A percentile compares a stretch with the other conserved stretches of the same genome.
Evolutionary conservation across 2,888 invertebrate species (phyloP).

Genomic region (Orthosia gracilis): DNA sequence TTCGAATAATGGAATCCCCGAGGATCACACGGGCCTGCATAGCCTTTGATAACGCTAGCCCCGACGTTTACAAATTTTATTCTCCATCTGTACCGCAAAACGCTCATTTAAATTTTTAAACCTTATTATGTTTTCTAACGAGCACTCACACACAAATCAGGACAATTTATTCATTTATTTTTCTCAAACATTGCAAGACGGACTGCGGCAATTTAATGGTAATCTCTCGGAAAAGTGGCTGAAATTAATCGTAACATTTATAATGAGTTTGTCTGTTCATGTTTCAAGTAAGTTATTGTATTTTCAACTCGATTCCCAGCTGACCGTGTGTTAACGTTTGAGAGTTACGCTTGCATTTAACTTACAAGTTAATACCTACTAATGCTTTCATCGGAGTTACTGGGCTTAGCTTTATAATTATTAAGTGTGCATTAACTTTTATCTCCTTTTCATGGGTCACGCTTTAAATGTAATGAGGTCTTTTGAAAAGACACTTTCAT

Average conservation of each 20-base stretch:
- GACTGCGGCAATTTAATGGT: constrained; percentile 55
- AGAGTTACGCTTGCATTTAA: constrained; percentile 35
- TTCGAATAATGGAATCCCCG: constrained; percentile 76
- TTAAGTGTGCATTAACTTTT: constrained; percentile 50
- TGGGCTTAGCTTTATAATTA: constrained; percentile 48
- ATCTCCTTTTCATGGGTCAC: constrained; percentile 36
- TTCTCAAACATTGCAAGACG: constrained; percentile 67
- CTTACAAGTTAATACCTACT: constrained; percentile 42
- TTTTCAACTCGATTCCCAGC: constrained; percentile 48
- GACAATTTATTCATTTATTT: constrained; percentile 71
- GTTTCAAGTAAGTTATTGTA: constrained; percentile 58
- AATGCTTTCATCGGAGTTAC: constrained; percentile 46
- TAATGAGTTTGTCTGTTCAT: constrained; percentile 66
- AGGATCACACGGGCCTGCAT: constrained; percentile 77
- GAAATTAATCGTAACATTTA: constrained; percentile 62
- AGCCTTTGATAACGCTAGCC: constrained; percentile 78
- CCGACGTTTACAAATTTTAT: constrained; percentile 74
- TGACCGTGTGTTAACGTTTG: constrained; percentile 43
- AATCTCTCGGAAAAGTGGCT: constrained; percentile 54
- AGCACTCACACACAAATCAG: constrained; percentile 69
- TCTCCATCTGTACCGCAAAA: constrained; percentile 72
- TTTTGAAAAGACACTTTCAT: constrained; percentile 18
- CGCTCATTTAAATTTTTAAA: constrained; percentile 78
- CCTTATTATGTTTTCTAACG: constrained; percentile 76
- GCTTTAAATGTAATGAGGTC: constrained; percentile 47